phyloP scores from a whole-genome alignment of 2,888 invertebrate species.

The Oligia latruncula region DNA sequence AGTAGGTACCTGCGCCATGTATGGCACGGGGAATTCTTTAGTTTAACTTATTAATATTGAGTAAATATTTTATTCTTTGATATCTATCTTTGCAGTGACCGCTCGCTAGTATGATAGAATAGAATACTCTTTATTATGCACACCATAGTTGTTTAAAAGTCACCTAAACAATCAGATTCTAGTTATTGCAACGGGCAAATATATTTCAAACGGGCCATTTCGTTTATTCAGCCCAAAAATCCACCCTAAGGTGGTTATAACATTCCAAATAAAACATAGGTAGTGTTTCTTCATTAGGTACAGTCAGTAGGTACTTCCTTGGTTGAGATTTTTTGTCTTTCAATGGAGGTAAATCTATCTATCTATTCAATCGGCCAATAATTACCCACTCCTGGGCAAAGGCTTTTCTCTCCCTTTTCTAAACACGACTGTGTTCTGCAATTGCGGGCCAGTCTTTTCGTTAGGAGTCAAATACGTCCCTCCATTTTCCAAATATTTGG shows the following conservation, averaged over 20 bases:
- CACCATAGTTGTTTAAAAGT: not conserved
- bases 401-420: no score
- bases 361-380: no score
- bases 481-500: not conserved
- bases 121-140: no score
- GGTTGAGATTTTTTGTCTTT: no score
- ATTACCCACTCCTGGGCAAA: no score
- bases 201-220: not conserved
- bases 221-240: no score
- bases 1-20: not conserved
- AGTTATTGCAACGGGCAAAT: not conserved
- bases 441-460: not conserved
- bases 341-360: no score
- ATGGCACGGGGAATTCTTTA: constrained; percentile 34
- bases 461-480: not conserved
- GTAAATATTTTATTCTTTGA: constrained; percentile 21
- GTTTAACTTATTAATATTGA: constrained; percentile 2
- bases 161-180: not conserved
- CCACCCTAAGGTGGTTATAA: no score
- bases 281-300: no score
- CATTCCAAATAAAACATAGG: no score
- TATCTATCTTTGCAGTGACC: constrained; percentile 23
- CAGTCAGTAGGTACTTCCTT: no score
- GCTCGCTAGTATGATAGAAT: not conserved
- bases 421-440: not conserved